These are phyloP conservation scores for Coleophora flavipennella DNA, from an alignment of 2,888 invertebrate species.

Conservation along the genomic window DNA sequence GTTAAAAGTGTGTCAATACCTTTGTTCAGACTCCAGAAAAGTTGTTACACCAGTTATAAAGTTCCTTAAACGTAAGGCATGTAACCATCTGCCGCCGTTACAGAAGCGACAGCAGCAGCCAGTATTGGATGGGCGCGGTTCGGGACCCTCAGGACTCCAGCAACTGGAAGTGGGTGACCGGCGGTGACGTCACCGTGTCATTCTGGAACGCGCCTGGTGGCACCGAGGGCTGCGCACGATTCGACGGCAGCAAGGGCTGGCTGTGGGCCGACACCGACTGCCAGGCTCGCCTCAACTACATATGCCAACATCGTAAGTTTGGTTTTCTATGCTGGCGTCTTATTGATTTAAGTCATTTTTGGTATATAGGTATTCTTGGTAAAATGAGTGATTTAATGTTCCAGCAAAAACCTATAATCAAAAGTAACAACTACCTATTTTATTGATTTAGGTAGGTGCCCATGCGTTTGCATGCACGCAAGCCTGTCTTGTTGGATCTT, in stretches of 20 bases:
- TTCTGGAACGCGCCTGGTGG: constrained; percentile 93
- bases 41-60: too few relatives aligned
- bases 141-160: constrained; percentile 83
- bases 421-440: too few relatives aligned
- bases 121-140: constrained; percentile 95
- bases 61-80: too few relatives aligned
- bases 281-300: constrained; percentile 86
- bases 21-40: too few relatives aligned
- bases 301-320: constrained; percentile 93
- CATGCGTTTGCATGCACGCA: too few relatives aligned
- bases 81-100: neutral
- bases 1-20: too few relatives aligned
- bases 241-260: constrained; percentile 95
- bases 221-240: constrained; percentile 88
- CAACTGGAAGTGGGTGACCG: constrained; percentile 93
- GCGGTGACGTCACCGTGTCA: constrained; percentile 89
- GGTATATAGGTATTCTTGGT: too few relatives aligned
- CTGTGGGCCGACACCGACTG: constrained; percentile 95
- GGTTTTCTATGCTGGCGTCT: neutral
- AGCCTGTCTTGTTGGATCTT: too few relatives aligned
- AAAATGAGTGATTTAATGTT: too few relatives aligned
- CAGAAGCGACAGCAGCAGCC: constrained; percentile 90
- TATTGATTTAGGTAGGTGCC: too few relatives aligned
- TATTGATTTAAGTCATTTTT: constrained; percentile 17
- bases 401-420: too few relatives aligned